These are phyloP conservation scores for Meloidogyne floridensis DNA, from an alignment of 1,140 invertebrate species.

Conservation along the genomic window DNA sequence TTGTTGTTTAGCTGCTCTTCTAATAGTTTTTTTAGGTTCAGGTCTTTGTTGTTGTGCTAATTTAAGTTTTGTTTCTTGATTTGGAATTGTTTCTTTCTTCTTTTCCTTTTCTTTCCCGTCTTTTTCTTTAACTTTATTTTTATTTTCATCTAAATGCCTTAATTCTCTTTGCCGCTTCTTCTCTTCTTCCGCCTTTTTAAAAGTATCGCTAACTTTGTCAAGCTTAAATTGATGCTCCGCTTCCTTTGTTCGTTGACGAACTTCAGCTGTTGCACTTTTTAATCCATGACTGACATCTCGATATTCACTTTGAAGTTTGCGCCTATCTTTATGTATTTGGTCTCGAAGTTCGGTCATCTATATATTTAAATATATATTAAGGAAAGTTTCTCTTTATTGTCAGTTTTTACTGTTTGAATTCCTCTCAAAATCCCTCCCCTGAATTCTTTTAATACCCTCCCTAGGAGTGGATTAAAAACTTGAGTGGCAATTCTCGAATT, in stretches of 20 bases:
- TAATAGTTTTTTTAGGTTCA: constrained; percentile 32
- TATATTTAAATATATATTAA: background rate
- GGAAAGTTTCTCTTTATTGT: background rate
- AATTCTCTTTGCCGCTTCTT: constrained; percentile 35
- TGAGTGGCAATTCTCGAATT: too few species aligned
- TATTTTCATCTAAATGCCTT: constrained; percentile 23
- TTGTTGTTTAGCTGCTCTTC: constrained; percentile 29
- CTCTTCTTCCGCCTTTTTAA: constrained; percentile 36
- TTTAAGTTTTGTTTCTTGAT: background rate
- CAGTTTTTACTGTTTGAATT: too few species aligned
- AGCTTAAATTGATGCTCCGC: constrained; percentile 33
- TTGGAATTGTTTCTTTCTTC: constrained; percentile 13
- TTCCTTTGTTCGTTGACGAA: constrained; percentile 45
- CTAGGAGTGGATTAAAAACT: too few species aligned
- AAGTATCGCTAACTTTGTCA: constrained; percentile 33
- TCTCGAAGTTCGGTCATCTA: constrained; percentile 56
- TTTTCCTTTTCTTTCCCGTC: constrained; percentile 30
- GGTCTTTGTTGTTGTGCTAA: background rate
- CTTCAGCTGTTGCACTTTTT: constrained; percentile 39
- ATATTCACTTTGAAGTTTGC: constrained; percentile 46
- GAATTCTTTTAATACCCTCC: too few species aligned
- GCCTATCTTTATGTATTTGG: constrained; percentile 45
- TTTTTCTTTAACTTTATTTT: constrained; percentile 23
- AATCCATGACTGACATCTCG: constrained; percentile 49
- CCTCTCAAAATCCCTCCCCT: too few species aligned